Evolutionary conservation across 1,140 invertebrate species (phyloP).

Genomic region (Portunus trituberculatus): DNA sequence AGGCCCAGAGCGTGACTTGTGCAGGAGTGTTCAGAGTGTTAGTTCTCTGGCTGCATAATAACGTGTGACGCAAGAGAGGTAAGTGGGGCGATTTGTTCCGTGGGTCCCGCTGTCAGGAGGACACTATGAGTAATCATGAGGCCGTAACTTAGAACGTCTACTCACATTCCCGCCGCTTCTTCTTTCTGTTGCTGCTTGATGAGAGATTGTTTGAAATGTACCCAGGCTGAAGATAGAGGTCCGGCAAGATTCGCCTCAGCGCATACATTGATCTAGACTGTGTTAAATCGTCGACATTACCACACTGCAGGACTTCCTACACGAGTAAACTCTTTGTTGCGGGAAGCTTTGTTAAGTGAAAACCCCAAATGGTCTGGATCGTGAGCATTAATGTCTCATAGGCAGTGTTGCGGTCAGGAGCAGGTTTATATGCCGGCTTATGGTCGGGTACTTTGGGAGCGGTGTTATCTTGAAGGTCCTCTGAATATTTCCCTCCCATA

Average conservation of each 20-base stretch:
- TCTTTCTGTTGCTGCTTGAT: not conserved
- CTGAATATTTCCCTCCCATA: not conserved
- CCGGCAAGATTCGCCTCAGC: no score
- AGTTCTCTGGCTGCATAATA: not conserved
- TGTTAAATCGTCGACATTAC: not conserved
- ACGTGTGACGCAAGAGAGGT: not conserved
- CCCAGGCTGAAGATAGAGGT: not conserved
- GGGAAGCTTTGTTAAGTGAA: not conserved
- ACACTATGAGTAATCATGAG: conserved; percentile 9
- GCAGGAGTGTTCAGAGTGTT: not conserved
- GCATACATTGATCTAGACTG: no score
- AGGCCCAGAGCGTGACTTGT: not conserved
- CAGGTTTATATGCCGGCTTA: not conserved
- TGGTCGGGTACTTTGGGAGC: not conserved
- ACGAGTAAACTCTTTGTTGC: not conserved
- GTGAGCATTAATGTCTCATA: not conserved
- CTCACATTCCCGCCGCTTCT: not conserved
- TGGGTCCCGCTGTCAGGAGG: not conserved
- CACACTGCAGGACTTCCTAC: not conserved
- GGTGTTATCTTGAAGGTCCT: not conserved
- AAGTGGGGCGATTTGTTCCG: not conserved
- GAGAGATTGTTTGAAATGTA: not conserved
- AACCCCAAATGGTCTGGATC: not conserved
- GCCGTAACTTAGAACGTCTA: not conserved
- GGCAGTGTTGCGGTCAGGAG: not conserved